Percentiles rank a stretch among this genome's conserved stretches.
phyloP scores from a whole-genome alignment of 37 sponge, comb jelly and placozoan species.

The Bolinopsis microptera region DNA sequence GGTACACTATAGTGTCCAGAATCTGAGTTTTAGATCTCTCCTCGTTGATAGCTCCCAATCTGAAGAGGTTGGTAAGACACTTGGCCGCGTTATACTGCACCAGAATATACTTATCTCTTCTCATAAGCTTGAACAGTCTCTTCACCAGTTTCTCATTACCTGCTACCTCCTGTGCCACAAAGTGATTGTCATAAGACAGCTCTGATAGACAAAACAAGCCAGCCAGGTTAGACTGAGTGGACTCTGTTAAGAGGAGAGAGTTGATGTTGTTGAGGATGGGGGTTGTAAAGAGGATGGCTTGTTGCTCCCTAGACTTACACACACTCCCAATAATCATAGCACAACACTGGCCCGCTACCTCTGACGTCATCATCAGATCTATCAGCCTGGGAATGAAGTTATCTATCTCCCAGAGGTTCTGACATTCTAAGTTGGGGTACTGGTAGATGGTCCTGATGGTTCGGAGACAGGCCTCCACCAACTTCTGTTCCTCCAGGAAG shows the following conservation, averaged over 20 bases:
- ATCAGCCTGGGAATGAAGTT: constrained; percentile 27
- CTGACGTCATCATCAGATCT: constrained; percentile 32
- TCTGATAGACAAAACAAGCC: constrained; percentile 42
- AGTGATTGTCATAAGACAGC: constrained; percentile 18
- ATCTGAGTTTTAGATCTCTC: constrained; percentile 33
- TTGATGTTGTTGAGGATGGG: constrained; percentile 21
- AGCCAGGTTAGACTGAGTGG: constrained; percentile 2
- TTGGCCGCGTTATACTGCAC: constrained; percentile 59
- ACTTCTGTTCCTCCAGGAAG: background rate
- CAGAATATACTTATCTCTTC: constrained; percentile 24
- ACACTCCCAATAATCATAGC: constrained; percentile 59
- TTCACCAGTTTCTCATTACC: background rate
- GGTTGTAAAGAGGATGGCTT: constrained; percentile 59
- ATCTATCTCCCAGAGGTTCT: constrained; percentile 17
- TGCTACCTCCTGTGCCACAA: constrained; percentile 18
- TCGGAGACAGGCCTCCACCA: constrained; percentile 66
- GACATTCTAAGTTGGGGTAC: constrained; percentile 43
- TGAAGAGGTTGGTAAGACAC: constrained; percentile 62
- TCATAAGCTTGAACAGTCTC: constrained; percentile 33
- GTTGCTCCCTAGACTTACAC: constrained; percentile 48
- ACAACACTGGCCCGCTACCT: constrained; percentile 29
- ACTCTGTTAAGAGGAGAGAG: constrained; percentile 6
- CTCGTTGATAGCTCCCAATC: background rate
- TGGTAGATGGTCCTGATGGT: constrained; percentile 69
- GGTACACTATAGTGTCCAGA: constrained; percentile 56